Percentiles rank a stretch among this genome's conserved stretches.
Evolutionary conservation across 2,888 invertebrate species (phyloP).

Genomic region (Celastrina argiolus): DNA sequence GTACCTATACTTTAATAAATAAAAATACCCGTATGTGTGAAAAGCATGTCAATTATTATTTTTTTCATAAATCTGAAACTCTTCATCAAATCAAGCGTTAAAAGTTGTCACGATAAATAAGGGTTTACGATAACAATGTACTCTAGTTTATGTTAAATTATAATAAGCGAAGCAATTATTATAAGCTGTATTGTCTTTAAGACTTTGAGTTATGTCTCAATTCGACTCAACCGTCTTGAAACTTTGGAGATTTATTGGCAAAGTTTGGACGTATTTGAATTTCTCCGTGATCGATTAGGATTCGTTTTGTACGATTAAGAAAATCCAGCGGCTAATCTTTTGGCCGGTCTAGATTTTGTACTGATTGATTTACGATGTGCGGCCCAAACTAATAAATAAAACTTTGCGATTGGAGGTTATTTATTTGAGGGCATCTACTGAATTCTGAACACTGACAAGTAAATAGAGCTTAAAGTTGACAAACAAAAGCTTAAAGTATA

Average conservation of each 20-base stretch:
- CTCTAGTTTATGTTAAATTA: background rate
- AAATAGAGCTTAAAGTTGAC: too few relatives aligned
- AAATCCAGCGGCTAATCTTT: constrained; percentile 3
- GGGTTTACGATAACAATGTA: background rate
- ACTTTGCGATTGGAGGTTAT: background rate
- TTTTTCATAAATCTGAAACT: background rate
- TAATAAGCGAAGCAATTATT: background rate
- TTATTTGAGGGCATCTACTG: background rate
- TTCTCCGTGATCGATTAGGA: constrained; percentile 15
- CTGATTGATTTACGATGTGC: constrained; percentile 6
- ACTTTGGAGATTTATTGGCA: constrained; percentile 18
- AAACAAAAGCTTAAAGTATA: too few relatives aligned
- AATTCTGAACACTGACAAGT: background rate
- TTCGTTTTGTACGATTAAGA: constrained; percentile 7
- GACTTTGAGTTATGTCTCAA: constrained; percentile 6
- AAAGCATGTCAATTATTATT: background rate
- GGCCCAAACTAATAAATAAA: background rate
- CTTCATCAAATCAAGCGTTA: background rate
- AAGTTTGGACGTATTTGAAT: constrained; percentile 21
- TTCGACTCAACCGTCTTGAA: constrained; percentile 5
- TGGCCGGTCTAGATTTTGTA: constrained; percentile 16
- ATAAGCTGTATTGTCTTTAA: constrained; percentile 6
- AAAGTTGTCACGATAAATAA: background rate
- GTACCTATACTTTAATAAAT: background rate
- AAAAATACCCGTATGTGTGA: background rate